Evolutionary conservation across 1,140 invertebrate species (phyloP).

Genomic region (Uloborus diversus): DNA sequence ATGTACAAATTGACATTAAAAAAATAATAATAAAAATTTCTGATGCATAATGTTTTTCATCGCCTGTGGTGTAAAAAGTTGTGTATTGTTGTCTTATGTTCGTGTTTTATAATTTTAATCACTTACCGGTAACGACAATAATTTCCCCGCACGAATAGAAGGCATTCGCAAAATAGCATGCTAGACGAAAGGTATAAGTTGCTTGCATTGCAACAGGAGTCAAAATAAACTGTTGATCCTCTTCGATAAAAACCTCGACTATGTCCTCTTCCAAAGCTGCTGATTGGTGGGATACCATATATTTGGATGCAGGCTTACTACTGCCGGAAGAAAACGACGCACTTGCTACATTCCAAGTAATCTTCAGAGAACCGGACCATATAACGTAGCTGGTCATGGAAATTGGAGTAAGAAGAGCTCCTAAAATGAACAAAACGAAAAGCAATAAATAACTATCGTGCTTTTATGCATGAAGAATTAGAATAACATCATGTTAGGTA

Average conservation of each 20-base stretch:
- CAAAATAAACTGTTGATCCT: neutral
- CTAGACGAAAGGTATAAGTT: constrained; percentile 1
- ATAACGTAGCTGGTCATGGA: constrained; percentile 4
- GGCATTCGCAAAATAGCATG: neutral
- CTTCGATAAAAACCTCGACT: neutral
- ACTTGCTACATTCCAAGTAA: constrained; percentile 9
- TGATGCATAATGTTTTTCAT: too few species aligned
- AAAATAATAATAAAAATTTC: too few species aligned
- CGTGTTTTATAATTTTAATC: too few species aligned
- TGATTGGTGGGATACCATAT: neutral
- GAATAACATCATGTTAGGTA: neutral
- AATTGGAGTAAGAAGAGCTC: constrained; percentile 33
- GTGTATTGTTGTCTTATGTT: too few species aligned
- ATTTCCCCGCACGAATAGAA: constrained; percentile 8
- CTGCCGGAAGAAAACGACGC: neutral
- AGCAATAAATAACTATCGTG: neutral
- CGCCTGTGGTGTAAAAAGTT: too few species aligned
- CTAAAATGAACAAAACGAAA: neutral
- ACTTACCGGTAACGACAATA: constrained; percentile 6
- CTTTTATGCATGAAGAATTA: neutral
- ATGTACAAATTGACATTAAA: too few species aligned
- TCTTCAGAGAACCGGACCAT: constrained; percentile 6
- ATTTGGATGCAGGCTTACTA: neutral
- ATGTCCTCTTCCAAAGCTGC: neutral
- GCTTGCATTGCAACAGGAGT: constrained; percentile 7